phyloP scores from a whole-genome alignment of 2,888 invertebrate genomes.

The Melanargia galathea region DNA sequence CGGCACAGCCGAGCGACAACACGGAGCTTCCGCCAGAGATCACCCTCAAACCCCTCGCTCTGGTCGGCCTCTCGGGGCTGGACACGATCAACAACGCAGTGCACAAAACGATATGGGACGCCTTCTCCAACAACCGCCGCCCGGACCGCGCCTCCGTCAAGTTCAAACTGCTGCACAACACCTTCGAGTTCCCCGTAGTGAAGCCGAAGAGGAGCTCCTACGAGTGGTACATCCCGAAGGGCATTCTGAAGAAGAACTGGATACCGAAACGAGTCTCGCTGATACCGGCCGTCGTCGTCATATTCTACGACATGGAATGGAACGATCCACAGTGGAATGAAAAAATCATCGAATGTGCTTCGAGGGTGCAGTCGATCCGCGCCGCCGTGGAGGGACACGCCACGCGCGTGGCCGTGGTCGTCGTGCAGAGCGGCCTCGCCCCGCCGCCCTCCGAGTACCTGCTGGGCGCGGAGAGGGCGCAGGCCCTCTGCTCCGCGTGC shows the following conservation, averaged over 20 bases:
- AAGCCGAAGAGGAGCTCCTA: constrained; percentile 94
- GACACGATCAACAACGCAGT: constrained; percentile 92
- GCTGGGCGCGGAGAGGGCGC: constrained; percentile 94
- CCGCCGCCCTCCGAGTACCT: constrained; percentile 91
- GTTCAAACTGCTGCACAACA: constrained; percentile 90
- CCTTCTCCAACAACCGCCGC: constrained; percentile 91
- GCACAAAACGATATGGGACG: constrained; percentile 96
- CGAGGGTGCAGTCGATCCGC: constrained; percentile 91
- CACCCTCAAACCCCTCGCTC: constrained; percentile 90
- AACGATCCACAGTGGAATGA: constrained; percentile 97
- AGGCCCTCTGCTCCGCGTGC: constrained; percentile 94
- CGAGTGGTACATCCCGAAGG: constrained; percentile 97
- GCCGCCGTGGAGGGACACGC: constrained; percentile 87
- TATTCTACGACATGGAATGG: constrained; percentile 99
- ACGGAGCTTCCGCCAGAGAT: constrained; percentile 92
- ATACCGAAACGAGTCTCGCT: constrained; percentile 94
- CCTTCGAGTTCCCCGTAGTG: constrained; percentile 93
- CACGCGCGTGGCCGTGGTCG: constrained; percentile 92
- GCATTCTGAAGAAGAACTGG: constrained; percentile 97
- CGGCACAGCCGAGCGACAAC: constrained; percentile 80
- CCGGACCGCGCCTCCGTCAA: constrained; percentile 91
- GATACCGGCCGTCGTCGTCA: constrained; percentile 95
- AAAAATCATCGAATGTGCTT: constrained; percentile 96
- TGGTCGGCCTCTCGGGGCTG: constrained; percentile 94
- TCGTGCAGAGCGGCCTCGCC: constrained; percentile 92